These are phyloP conservation scores for Callochromis pleurospilus DNA, from an alignment of 2,113 vertebrate species.

Conservation along the genomic window DNA sequence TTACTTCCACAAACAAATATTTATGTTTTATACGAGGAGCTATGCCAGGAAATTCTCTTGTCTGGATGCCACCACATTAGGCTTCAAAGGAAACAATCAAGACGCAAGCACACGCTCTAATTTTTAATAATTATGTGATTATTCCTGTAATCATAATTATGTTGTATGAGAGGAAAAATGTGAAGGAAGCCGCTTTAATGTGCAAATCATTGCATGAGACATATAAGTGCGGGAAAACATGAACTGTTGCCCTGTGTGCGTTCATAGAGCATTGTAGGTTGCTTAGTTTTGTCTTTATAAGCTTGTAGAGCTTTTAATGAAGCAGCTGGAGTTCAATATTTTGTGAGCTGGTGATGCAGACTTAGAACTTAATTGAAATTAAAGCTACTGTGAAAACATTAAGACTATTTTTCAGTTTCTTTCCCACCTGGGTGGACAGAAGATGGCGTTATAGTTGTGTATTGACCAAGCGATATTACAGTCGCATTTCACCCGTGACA, in stretches of 20 bases:
- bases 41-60: background rate
- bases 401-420: background rate
- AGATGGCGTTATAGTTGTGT: background rate
- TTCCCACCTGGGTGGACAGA: background rate
- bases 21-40: background rate
- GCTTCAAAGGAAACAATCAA: background rate
- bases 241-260: background rate
- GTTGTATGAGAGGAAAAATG: background rate
- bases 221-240: background rate
- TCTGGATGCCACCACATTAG: background rate
- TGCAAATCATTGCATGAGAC: background rate
- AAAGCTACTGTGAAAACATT: background rate
- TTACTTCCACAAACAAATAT: background rate
- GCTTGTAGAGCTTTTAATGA: background rate
- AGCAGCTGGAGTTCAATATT: background rate
- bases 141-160: background rate
- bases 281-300: background rate
- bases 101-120: fast-evolving
- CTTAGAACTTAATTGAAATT: background rate
- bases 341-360: background rate
- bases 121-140: background rate
- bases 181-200: background rate
- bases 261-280: background rate
- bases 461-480: background rate
- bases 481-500: background rate